Base-by-base conservation (phyloP, 2,797 vertebrate species). In the Syngnathus rostellatus region DNA sequence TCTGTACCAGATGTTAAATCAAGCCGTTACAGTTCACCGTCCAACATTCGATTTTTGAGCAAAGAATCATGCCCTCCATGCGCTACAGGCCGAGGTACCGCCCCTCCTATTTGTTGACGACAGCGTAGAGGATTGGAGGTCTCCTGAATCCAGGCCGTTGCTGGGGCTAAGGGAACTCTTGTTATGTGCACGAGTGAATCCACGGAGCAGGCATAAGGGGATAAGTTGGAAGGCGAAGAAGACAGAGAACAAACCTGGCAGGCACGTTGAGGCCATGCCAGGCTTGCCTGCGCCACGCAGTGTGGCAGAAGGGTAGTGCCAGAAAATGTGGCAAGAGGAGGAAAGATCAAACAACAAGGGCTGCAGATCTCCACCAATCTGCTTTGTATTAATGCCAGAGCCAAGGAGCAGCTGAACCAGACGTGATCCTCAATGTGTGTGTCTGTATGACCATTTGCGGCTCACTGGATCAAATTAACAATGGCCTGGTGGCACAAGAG, bases 261-360 rank as follows among this genome's bases (percentile, higher is more conserved):
- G 86, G 81, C 86, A 80, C 83, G 85, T 88, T 91, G 89, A 91
- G 90, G 89, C 89, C 86, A 89, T 86, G 91, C 90, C 90, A 92
- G 91, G 86, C 87, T 84, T 90, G 90, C 89, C 88, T 84, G 88
- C 82, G 80, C 90, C 89, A 90, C 88, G 89, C 88, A 83, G 89
- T 85, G 89, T 91, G 90, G 91, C 88, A 88, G 88, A 82, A 82
- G 86, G 82, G 83, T 86, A 80, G 82, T 89, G 91, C 91, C 91
- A 92, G 89, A 83, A 90, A 90, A 91, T 89, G 89, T 90, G 89
- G 88, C 87, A 88, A 88, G 90, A 90, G 87, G 90, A 92, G 90
- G 87, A 90, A 91, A 91, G 90, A 92, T 91, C 91, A 92, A 92
- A 92, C 91, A 92, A 92, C 90, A 91, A 90, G 89, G 90, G 88